Evolutionary conservation across 2,113 vertebrate genomes (phyloP), one percentile per base, ranked within the genome.

Genomic region (Muntiacus reevesi): DNA sequence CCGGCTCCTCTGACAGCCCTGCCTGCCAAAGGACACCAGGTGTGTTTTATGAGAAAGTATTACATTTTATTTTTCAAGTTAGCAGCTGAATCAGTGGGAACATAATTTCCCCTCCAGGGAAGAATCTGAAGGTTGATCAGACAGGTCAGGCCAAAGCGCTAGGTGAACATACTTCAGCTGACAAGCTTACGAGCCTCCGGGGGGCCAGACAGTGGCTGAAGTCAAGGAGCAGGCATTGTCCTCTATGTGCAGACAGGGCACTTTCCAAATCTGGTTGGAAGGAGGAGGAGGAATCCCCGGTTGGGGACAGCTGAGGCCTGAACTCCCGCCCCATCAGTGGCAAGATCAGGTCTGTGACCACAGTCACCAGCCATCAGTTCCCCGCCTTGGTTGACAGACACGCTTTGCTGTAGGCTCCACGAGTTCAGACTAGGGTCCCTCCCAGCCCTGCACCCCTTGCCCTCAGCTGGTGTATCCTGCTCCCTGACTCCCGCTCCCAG

Each of bases 141-240:
- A 16, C 64, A 57, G 88, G 91, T 95, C 36, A 95, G 50, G 57
- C 45, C 25, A 84, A 40, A 21, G 30, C 13, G 9, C 13, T 54
- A 7, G 5, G 45, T n/a, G 36, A 36, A 84, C 36, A 33, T 57
- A 45, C 30, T 92, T 40, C 60, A 21, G 67, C 82, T 85, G 36
- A 57, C 36, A 55, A 33, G 81, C 33, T 85, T 6, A 92, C 0
- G 0, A 0, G 50, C 15, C n/a, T 74, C 50, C 50, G 2, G 50
- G 50, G 87, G n/a, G 55, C 57, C 57, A 45, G 55, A 30, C 10
- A 0, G 1, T 3, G 27, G 83, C 82, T 0, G 0, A 25, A 54
- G 47, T n/a, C 36, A 15, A 54, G 52, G 82, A 40, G 13, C 1
- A 2, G 17, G 57, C 17, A 13, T 9, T 13, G 43, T 45, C 43